These are phyloP conservation scores for Cerastoderma edule DNA, from an alignment of 2,888 invertebrate genomes.

Conservation along the genomic window DNA sequence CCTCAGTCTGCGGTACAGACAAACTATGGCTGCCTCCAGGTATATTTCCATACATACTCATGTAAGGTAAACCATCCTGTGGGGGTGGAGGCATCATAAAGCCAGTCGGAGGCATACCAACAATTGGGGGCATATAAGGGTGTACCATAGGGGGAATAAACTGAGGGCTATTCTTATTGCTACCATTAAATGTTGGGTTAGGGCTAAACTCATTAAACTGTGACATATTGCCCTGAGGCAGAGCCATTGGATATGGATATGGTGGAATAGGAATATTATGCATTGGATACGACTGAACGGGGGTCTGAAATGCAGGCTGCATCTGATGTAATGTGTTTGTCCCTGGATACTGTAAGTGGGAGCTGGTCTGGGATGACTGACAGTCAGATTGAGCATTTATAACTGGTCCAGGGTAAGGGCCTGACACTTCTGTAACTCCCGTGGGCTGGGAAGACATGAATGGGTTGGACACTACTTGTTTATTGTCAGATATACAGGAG, in stretches of 20 bases:
- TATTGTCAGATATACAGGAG: too few species aligned
- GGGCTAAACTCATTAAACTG: slow-evolving; percentile 8
- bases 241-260: slow-evolving; percentile 3
- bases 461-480: too few species aligned
- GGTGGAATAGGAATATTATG: slow-evolving; percentile 38
- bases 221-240: neutral
- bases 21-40: too few species aligned
- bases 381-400: neutral
- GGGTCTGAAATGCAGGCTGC: slow-evolving; percentile 14
- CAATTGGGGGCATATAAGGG: slow-evolving; percentile 24
- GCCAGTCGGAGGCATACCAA: slow-evolving; percentile 22
- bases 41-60: too few species aligned
- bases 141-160: slow-evolving; percentile 19
- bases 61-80: too few species aligned
- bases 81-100: slow-evolving; percentile 4
- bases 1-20: neutral
- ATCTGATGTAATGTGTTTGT: slow-evolving; percentile 6
- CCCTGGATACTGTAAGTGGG: slow-evolving; percentile 2
- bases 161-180: slow-evolving; percentile 6
- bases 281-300: slow-evolving; percentile 34
- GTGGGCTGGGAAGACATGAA: too few species aligned
- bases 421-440: too few species aligned
- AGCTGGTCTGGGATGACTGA: slow-evolving; percentile 6
- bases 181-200: slow-evolving; percentile 8
- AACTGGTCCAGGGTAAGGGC: neutral